These are phyloP conservation scores for Spea hammondii DNA, from an alignment of 2,797 vertebrate species.

Conservation along the genomic window DNA sequence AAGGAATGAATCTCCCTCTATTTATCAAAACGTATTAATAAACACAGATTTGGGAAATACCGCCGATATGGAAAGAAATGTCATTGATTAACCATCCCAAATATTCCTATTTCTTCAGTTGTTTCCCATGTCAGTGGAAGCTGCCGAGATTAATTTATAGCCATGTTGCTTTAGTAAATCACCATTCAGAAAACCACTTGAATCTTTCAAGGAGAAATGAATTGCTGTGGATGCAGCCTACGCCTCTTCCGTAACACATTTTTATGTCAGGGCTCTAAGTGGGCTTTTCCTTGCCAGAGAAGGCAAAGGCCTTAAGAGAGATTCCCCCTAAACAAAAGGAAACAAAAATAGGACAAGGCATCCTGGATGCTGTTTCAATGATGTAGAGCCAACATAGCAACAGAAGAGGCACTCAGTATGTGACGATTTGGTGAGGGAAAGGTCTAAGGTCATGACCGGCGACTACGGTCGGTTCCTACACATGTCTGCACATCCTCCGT, in stretches of 20 bases:
- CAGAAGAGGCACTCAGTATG: neutral
- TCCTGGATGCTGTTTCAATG: slow-evolving; percentile 58
- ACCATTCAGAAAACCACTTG: slow-evolving; percentile 61
- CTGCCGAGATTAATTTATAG: slow-evolving; percentile 42
- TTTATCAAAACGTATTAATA: too few species aligned
- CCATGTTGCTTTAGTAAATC: slow-evolving; percentile 36
- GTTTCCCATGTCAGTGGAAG: slow-evolving; percentile 56
- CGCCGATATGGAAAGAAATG: neutral
- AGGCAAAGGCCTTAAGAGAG: slow-evolving; percentile 51
- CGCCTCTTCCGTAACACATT: slow-evolving; percentile 66
- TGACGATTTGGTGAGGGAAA: neutral
- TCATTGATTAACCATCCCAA: neutral
- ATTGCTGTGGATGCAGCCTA: slow-evolving; percentile 49
- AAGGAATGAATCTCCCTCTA: too few species aligned
- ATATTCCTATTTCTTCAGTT: slow-evolving; percentile 37
- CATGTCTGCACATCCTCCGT: neutral
- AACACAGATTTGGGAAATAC: too few species aligned
- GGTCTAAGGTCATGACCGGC: slow-evolving; percentile 7
- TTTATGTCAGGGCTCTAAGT: slow-evolving; percentile 64
- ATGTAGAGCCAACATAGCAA: neutral
- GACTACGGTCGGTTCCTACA: neutral
- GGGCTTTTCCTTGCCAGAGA: slow-evolving; percentile 62
- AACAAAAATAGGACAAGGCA: slow-evolving; percentile 50
- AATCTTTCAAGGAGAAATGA: slow-evolving; percentile 53
- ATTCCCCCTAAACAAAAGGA: slow-evolving; percentile 54